Conservation (phyloP, 2,797 vertebrate genomes). For the Hydrocynus forskahlii region DNA sequence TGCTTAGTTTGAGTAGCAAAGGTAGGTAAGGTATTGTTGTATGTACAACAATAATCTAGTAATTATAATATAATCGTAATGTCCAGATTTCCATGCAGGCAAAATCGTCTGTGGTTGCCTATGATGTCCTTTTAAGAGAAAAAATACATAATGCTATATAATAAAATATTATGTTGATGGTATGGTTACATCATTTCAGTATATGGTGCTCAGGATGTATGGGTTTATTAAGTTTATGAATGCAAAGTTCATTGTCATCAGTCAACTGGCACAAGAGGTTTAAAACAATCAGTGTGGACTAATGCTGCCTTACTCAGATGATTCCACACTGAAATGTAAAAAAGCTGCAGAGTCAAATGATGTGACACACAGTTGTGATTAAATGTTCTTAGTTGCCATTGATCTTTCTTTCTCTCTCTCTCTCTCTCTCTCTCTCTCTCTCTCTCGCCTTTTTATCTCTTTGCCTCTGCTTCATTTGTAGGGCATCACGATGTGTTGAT, state of each 20-base stretch:
- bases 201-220: neutral
- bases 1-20: neutral
- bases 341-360: constrained; percentile 44
- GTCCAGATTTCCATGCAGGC: neutral
- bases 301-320: constrained; percentile 43
- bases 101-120: neutral
- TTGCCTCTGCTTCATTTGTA: neutral
- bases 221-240: neutral
- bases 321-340: constrained; percentile 38
- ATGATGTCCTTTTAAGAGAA: neutral
- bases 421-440: constrained; percentile 23
- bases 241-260: neutral
- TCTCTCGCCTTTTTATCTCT: constrained; percentile 14
- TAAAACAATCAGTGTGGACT: constrained; percentile 1
- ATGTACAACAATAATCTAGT: neutral
- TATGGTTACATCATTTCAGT: neutral
- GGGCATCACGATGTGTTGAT: constrained; percentile 62
- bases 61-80: neutral
- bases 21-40: neutral
- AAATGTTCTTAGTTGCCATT: constrained; percentile 45
- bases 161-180: neutral
- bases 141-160: neutral
- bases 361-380: constrained; percentile 37
- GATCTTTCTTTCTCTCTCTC: constrained; percentile 25
- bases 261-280: too few species aligned